These are phyloP conservation scores for Tenebrosternarchus preto DNA, from an alignment of 2,113 vertebrate genomes.

Conservation along the genomic window DNA sequence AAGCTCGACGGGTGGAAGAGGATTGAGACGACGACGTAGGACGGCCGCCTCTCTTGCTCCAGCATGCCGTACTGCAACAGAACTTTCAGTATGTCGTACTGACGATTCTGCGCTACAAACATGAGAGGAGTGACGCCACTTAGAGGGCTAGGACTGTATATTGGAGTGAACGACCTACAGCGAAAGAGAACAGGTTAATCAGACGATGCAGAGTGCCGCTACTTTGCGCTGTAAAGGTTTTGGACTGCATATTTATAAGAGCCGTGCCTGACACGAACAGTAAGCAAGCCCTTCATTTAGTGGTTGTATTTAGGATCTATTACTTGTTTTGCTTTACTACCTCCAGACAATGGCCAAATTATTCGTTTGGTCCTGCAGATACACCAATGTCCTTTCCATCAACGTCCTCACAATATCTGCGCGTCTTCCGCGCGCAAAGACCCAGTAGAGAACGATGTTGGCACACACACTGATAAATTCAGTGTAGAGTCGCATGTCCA, in stretches of 20 bases:
- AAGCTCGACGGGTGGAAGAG: slow-evolving; percentile 29
- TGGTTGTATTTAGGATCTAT: neutral
- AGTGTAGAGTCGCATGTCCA: slow-evolving; percentile 20
- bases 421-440: slow-evolving; percentile 21
- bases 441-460: slow-evolving; percentile 39
- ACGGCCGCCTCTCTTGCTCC: slow-evolving; percentile 27
- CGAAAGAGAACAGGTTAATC: neutral
- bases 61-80: slow-evolving; percentile 43
- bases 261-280: no score
- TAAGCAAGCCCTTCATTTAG: no score
- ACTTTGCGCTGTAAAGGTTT: no score
- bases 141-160: slow-evolving; percentile 33
- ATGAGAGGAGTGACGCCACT: slow-evolving; percentile 34
- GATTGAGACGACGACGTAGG: slow-evolving; percentile 19
- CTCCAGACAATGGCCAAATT: slow-evolving; percentile 31
- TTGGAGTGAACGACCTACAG: slow-evolving; percentile 19
- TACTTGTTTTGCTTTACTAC: neutral
- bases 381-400: slow-evolving; percentile 23
- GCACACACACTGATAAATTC: slow-evolving; percentile 31
- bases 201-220: no score
- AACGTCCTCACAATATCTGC: slow-evolving; percentile 18
- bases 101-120: slow-evolving; percentile 31
- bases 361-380: slow-evolving; percentile 9
- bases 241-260: no score
- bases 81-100: slow-evolving; percentile 35